These are phyloP conservation scores for Leptestheria dahalacensis DNA, from an alignment of 1,140 invertebrate genomes.

Conservation along the genomic window DNA sequence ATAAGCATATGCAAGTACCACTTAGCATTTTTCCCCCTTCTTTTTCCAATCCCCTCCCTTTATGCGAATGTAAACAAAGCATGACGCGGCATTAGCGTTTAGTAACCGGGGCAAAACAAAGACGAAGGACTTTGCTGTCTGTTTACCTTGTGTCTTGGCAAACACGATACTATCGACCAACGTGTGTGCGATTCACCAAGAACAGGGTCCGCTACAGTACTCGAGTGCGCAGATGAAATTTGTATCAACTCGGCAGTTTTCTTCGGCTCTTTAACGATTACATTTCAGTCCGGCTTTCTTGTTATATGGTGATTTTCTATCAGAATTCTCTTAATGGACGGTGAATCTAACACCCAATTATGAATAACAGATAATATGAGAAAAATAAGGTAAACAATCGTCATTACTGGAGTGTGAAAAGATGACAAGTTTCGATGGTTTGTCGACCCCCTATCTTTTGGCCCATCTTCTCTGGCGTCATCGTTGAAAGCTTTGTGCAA, in stretches of 20 bases:
- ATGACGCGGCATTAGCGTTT: background rate
- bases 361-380: no score
- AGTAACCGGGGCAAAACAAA: background rate
- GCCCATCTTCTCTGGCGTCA: no score
- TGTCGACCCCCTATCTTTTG: no score
- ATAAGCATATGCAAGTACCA: background rate
- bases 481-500: background rate
- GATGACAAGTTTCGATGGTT: no score
- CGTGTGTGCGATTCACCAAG: background rate
- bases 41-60: no score
- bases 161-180: background rate
- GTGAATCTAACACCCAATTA: no score
- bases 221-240: background rate
- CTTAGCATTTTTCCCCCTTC: background rate
- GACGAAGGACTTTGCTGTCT: background rate
- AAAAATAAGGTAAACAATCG: no score
- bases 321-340: no score
- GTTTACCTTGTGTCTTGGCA: background rate
- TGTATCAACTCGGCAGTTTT: background rate
- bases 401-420: no score
- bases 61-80: background rate
- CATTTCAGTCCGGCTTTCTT: no score
- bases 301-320: no score
- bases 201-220: background rate
- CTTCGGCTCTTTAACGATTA: background rate